phyloP scores from a whole-genome alignment of 2,888 invertebrate species.

The Magallana nippona region DNA sequence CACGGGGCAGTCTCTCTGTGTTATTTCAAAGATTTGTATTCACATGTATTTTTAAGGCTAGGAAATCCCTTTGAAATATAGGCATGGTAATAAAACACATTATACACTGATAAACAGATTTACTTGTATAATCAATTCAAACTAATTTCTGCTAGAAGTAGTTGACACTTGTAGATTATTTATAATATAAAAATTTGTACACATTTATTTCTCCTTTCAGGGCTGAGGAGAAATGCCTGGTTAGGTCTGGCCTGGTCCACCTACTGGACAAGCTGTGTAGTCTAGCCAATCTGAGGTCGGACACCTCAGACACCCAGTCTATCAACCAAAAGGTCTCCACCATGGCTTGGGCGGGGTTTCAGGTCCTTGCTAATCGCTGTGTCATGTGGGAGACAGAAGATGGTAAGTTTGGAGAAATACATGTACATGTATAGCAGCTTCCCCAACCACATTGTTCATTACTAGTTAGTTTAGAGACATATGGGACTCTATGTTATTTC shows the following conservation, averaged over 20 bases:
- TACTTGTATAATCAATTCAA: too few species aligned
- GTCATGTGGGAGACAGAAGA: conserved; percentile 80
- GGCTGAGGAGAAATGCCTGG: conserved; percentile 79
- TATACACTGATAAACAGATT: too few species aligned
- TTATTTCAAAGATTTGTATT: too few species aligned
- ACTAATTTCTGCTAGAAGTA: too few species aligned
- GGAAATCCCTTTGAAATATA: too few species aligned
- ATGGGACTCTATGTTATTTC: too few species aligned
- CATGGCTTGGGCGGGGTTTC: conserved; percentile 81
- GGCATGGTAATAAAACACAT: too few species aligned
- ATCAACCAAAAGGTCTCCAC: conserved; percentile 76
- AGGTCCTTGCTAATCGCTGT: conserved; percentile 79
- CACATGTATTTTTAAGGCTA: too few species aligned
- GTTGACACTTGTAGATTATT: not conserved
- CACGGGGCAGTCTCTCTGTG: not conserved
- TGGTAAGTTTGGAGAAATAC: conserved; percentile 58
- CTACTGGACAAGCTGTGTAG: conserved; percentile 79
- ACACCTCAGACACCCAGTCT: conserved; percentile 71
- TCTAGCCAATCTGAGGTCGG: conserved; percentile 72
- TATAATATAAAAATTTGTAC: not conserved
- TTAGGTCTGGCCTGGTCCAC: conserved; percentile 79
- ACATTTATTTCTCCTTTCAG: conserved; percentile 56
- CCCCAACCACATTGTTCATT: too few species aligned
- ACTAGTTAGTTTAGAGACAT: too few species aligned
- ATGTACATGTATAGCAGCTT: not conserved